Percentiles rank a stretch among this genome's conserved stretches.
These are phyloP conservation scores for Acrobasis consociella DNA, from an alignment of 2,888 invertebrate species.

Conservation along the genomic window DNA sequence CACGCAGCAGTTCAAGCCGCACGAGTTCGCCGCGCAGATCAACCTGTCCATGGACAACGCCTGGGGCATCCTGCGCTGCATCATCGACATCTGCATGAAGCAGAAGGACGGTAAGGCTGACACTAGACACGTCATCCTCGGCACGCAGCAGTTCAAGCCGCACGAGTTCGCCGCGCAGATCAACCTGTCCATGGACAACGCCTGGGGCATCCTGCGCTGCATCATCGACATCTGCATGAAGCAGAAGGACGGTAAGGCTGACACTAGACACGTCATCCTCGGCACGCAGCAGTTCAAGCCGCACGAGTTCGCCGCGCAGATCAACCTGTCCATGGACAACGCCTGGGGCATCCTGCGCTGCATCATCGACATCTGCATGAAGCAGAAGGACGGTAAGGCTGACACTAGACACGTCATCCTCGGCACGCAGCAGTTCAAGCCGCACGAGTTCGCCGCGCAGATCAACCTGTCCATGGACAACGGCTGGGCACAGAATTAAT, in stretches of 20 bases:
- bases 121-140: constrained; percentile 92
- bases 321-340: constrained; percentile 99
- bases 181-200: constrained; percentile 99
- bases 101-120: constrained; percentile 91
- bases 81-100: constrained; percentile 98
- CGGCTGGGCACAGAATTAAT: too few relatives aligned
- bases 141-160: constrained; percentile 99
- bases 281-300: constrained; percentile 97
- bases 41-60: constrained; percentile 99
- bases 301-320: too few relatives aligned
- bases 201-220: constrained; percentile 98
- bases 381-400: constrained; percentile 93
- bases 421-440: constrained; percentile 95
- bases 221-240: constrained; percentile 98
- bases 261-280: neutral
- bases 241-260: constrained; percentile 94
- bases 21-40: constrained; percentile 99
- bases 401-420: neutral
- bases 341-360: constrained; percentile 99
- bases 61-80: constrained; percentile 98
- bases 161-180: constrained; percentile 98
- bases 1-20: constrained; percentile 98
- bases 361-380: constrained; percentile 98
- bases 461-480: too few relatives aligned
- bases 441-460: too few relatives aligned